Evolutionary conservation across 2,888 invertebrate species (phyloP).

Genomic region (Dryobota labecula): DNA sequence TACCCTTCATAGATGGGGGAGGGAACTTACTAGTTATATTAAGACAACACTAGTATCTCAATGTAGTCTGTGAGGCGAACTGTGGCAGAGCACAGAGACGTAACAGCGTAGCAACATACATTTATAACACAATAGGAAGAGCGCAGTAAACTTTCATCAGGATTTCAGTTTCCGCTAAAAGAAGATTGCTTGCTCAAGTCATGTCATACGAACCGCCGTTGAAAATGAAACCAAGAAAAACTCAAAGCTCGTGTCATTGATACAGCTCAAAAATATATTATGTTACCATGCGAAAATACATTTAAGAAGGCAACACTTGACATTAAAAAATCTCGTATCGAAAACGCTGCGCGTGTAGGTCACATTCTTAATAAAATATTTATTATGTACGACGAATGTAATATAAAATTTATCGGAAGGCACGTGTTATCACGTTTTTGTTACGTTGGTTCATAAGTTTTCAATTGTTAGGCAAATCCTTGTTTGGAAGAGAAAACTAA

Average conservation of each 20-base stretch:
- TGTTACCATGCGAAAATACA: neutral
- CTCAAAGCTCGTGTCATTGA: neutral
- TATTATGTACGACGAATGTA: conserved; percentile 8
- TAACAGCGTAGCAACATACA: no score
- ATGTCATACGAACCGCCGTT: neutral
- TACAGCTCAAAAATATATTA: neutral
- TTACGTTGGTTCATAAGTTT: conserved; percentile 3
- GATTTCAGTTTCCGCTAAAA: neutral
- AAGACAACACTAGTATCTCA: neutral
- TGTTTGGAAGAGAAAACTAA: conserved; percentile 21
- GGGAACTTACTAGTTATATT: neutral
- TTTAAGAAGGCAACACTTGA: conserved; percentile 1
- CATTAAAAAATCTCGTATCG: conserved; percentile 25
- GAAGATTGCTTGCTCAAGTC: neutral
- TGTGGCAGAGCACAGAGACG: neutral
- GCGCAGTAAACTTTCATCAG: neutral
- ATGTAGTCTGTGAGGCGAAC: neutral
- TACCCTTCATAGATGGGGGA: neutral
- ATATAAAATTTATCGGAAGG: conserved; percentile 25
- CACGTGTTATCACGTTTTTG: conserved; percentile 7
- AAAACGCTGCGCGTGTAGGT: conserved; percentile 26
- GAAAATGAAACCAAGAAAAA: neutral
- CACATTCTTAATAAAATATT: conserved; percentile 40
- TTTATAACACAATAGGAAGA: neutral
- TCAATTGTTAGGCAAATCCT: neutral